These are phyloP conservation scores for Tholera decimalis DNA, from an alignment of 2,888 invertebrate genomes.

Conservation along the genomic window DNA sequence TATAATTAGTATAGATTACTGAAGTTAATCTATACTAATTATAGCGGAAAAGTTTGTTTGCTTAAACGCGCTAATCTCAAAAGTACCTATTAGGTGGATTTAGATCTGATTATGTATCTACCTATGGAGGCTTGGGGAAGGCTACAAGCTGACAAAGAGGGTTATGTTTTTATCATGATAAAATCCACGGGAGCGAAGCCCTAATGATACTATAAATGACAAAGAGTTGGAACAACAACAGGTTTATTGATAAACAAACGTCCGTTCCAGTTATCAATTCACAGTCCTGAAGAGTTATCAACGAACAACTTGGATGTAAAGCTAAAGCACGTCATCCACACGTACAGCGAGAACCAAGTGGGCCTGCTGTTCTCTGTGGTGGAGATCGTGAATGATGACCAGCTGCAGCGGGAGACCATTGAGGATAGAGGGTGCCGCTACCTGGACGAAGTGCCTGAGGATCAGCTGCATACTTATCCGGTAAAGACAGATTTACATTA, in stretches of 20 bases:
- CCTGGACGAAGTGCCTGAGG: constrained; percentile 86
- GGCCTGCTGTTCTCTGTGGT: constrained; percentile 78
- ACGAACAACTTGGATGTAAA: constrained; percentile 75
- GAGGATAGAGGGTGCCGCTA: constrained; percentile 91
- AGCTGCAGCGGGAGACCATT: constrained; percentile 80
- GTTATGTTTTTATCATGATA: no score
- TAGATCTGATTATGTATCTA: no score
- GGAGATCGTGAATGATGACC: constrained; percentile 83
- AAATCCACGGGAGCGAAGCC: no score
- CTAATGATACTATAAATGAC: no score
- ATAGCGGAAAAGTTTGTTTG: no score
- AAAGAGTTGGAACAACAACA: not conserved
- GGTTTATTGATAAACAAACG: not conserved
- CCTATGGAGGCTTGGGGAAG: no score
- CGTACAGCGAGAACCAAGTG: constrained; percentile 59
- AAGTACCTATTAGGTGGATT: no score
- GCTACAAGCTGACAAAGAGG: no score
- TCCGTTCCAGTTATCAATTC: constrained; percentile 75
- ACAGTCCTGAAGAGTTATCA: constrained; percentile 80
- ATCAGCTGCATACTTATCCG: constrained; percentile 73
- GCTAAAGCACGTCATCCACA: constrained; percentile 70
- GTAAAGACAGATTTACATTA: constrained; percentile 64
- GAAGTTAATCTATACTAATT: no score
- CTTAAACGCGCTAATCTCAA: no score
- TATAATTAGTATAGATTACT: no score